Conservation (phyloP, 2,888 invertebrate genomes). For the Cantharis nigra region DNA sequence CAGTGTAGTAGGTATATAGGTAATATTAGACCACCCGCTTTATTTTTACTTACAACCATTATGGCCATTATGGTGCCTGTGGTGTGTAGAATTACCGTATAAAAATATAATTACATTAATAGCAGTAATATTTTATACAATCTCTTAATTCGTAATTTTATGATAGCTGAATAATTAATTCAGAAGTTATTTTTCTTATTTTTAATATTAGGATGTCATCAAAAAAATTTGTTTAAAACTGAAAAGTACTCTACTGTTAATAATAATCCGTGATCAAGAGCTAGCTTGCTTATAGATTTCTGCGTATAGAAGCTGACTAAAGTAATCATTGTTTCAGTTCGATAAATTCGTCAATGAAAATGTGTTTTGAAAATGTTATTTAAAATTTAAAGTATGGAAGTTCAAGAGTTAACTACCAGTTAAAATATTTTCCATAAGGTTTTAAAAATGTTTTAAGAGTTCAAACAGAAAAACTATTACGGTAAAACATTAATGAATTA, state of each 20-base stretch:
- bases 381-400: not conserved
- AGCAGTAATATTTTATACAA: not conserved
- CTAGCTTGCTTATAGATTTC: not conserved
- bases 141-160: not conserved
- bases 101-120: not conserved
- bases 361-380: not conserved
- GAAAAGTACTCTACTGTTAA: too few species aligned
- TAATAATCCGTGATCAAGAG: too few species aligned
- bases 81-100: not conserved
- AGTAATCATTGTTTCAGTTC: not conserved
- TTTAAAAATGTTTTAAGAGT: not conserved
- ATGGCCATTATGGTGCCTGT: not conserved
- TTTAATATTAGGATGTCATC: not conserved
- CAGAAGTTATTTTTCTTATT: not conserved
- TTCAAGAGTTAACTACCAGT: not conserved
- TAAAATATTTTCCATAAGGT: not conserved
- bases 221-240: too few species aligned
- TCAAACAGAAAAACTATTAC: not conserved
- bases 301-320: not conserved
- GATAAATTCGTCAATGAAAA: not conserved
- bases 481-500: not conserved
- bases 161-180: not conserved
- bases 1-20: too few species aligned
- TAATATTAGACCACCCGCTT: too few species aligned
- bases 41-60: too few species aligned